Conservation (phyloP, 2,888 invertebrate species). For the Blastobasis adustella region DNA sequence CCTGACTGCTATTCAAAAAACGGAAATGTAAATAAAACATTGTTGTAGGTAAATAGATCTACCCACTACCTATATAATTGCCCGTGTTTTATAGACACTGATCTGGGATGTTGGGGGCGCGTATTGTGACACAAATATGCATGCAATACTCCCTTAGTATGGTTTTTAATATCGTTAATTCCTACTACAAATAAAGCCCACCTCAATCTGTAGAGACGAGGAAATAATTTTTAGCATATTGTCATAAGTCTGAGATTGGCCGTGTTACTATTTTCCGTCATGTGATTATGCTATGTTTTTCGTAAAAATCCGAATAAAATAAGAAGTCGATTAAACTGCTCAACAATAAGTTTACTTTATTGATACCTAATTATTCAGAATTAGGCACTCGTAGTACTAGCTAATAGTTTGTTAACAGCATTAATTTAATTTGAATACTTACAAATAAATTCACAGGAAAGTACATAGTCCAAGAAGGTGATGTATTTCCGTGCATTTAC, state of each 20-base stretch:
- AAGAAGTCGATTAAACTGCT: not conserved
- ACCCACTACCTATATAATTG: not conserved
- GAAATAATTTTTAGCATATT: too few species aligned
- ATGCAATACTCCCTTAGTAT: too few species aligned
- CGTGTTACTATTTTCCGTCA: too few species aligned
- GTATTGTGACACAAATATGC: too few species aligned
- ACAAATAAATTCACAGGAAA: not conserved
- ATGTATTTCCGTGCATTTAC: conserved; percentile 25
- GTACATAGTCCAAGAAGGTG: conserved; percentile 24
- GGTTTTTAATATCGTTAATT: too few species aligned
- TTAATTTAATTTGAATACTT: too few species aligned
- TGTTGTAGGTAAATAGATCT: not conserved
- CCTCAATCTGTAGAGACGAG: too few species aligned
- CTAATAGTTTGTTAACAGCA: not conserved
- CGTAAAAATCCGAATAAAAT: not conserved
- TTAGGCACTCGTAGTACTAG: not conserved
- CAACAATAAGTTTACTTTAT: not conserved
- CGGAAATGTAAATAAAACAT: not conserved
- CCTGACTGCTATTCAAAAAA: not conserved
- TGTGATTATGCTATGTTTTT: not conserved
- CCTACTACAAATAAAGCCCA: too few species aligned
- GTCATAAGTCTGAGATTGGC: too few species aligned
- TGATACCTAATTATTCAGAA: not conserved
- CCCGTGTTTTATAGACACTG: not conserved
- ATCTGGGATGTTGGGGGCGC: too few species aligned